Evolutionary conservation across 2,113 vertebrate species (phyloP).

Genomic region (Calyptomena viridis): DNA sequence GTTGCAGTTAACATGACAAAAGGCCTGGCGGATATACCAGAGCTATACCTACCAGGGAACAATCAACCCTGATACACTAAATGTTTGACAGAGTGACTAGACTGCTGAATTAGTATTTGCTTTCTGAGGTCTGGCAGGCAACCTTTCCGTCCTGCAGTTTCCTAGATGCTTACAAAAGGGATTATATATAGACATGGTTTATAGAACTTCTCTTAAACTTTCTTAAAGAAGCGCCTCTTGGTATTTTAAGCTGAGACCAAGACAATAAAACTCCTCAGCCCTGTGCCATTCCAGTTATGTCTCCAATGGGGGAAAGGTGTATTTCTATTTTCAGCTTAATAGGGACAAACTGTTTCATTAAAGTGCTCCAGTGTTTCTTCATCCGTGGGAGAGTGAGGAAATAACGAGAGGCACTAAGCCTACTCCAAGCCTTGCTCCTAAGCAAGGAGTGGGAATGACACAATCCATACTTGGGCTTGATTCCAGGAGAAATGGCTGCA

Average conservation of each 20-base stretch:
- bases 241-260: slow-evolving; percentile 20
- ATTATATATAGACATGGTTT: slow-evolving; percentile 65
- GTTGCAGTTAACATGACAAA: slow-evolving; percentile 98
- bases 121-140: slow-evolving; percentile 68
- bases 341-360: slow-evolving; percentile 6
- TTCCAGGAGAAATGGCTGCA: background rate
- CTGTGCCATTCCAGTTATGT: background rate
- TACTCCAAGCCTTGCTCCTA: background rate
- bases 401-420: background rate
- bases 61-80: slow-evolving; percentile 91
- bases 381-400: background rate
- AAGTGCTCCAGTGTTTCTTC: background rate
- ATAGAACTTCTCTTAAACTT: slow-evolving; percentile 73
- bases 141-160: slow-evolving; percentile 65
- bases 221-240: background rate
- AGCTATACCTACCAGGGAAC: slow-evolving; percentile 87
- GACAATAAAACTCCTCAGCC: background rate
- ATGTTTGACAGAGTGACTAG: slow-evolving; percentile 86
- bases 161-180: slow-evolving; percentile 61
- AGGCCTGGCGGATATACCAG: slow-evolving; percentile 86
- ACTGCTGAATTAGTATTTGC: slow-evolving; percentile 79
- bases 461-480: background rate
- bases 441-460: background rate
- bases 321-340: slow-evolving; percentile 30
- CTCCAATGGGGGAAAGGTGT: background rate